phyloP scores from a whole-genome alignment of 2,113 vertebrate species.

The Galbula dea region DNA sequence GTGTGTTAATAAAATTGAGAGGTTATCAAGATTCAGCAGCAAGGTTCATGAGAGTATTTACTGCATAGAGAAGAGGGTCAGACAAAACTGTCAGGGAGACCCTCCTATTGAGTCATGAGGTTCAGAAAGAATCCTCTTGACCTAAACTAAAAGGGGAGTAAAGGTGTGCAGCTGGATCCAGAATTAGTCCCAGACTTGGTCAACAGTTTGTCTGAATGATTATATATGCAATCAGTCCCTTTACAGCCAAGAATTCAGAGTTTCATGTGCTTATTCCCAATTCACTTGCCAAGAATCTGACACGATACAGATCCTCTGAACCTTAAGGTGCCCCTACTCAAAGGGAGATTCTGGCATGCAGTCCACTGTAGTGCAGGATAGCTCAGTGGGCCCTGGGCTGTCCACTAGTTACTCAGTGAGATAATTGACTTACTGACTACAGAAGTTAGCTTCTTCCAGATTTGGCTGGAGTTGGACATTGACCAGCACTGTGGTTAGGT shows the following conservation, averaged over 20 bases:
- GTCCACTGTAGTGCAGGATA: no score
- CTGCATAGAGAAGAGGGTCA: background rate
- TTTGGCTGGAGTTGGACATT: background rate
- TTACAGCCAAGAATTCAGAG: background rate
- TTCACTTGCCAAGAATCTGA: background rate
- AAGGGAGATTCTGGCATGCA: background rate
- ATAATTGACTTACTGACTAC: background rate
- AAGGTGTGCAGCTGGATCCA: background rate
- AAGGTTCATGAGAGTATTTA: background rate
- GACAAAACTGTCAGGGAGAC: background rate
- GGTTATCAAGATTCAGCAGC: background rate
- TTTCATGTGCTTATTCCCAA: background rate
- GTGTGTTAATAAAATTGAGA: background rate
- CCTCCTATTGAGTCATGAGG: background rate
- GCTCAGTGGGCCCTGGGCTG: background rate
- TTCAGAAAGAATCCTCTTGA: no score
- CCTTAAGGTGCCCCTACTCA: background rate
- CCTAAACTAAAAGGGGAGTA: no score
- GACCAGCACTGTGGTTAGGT: background rate
- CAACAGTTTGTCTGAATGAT: background rate
- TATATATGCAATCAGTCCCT: background rate
- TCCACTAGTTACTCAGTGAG: background rate
- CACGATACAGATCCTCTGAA: background rate
- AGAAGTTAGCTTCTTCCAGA: background rate
- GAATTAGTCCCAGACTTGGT: background rate